Percentiles rank a stretch among this genome's conserved stretches.
Conservation (phyloP, 2,888 invertebrate species). For the Rhagonycha lutea region DNA sequence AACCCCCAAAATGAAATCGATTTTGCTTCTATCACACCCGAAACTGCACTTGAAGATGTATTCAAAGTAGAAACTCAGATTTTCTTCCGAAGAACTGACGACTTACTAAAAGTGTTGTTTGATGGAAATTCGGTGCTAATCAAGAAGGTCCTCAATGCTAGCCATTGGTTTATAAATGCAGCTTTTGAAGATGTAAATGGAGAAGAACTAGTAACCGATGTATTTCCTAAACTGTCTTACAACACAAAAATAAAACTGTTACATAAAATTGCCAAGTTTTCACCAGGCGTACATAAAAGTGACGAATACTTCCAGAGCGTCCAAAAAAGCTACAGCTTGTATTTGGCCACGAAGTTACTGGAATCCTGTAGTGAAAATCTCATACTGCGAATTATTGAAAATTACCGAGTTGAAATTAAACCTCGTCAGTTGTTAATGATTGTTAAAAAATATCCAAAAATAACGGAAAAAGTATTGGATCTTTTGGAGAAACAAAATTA, state of each 20-base stretch:
- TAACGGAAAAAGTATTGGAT: conserved; percentile 14
- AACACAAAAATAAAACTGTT: conserved; percentile 22
- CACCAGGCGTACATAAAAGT: conserved; percentile 2
- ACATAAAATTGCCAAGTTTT: conserved; percentile 10
- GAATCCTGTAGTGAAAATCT: conserved; percentile 16
- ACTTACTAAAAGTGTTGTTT: conserved; percentile 21
- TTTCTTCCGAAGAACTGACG: conserved; percentile 12
- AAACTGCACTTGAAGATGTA: conserved; percentile 11
- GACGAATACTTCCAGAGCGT: conserved; percentile 24
- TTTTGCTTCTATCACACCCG: conserved; percentile 6
- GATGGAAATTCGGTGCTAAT: conserved; percentile 14
- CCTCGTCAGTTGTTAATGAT: conserved; percentile 12
- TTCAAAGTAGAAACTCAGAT: conserved; percentile 21
- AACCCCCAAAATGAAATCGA: conserved; percentile 4
- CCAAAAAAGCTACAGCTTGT: conserved; percentile 17
- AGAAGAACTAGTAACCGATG: conserved; percentile 11
- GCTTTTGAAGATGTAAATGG: conserved; percentile 11
- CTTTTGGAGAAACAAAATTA: not conserved
- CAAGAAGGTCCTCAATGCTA: conserved; percentile 16
- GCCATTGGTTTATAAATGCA: conserved; percentile 24
- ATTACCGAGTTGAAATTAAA: conserved; percentile 9
- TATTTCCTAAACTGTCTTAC: conserved; percentile 26
- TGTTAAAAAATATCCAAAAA: conserved; percentile 12
- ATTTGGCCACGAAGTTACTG: conserved; percentile 19
- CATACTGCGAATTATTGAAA: conserved; percentile 15